Percentiles rank a stretch among this genome's conserved stretches.
Conservation (phyloP, 2,888 invertebrate genomes). For the Drosophila seclusa region DNA sequence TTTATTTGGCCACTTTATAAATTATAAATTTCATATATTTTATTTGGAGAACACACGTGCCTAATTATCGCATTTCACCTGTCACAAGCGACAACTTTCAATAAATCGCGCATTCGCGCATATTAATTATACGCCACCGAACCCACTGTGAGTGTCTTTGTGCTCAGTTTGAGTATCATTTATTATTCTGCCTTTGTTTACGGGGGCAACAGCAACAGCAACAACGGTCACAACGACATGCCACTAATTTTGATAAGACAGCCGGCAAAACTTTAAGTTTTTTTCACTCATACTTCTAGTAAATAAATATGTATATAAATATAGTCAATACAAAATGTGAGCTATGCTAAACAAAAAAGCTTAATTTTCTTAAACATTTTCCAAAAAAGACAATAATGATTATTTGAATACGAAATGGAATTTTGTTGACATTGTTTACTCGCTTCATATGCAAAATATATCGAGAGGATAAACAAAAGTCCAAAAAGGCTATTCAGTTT, state of each 20-base stretch:
- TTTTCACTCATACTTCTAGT: slow-evolving; percentile 11
- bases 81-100: slow-evolving; percentile 40
- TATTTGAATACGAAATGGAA: background rate
- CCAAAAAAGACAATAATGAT: background rate
- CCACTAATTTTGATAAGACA: slow-evolving; percentile 57
- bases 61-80: slow-evolving; percentile 34
- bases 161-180: slow-evolving; percentile 41
- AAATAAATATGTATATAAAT: background rate
- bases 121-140: slow-evolving; percentile 57
- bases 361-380: background rate
- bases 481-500: background rate
- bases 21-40: background rate
- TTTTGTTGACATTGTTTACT: too few relatives aligned
- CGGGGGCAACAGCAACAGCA: slow-evolving; percentile 37
- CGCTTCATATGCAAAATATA: background rate
- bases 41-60: background rate
- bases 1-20: slow-evolving; percentile 13
- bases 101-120: slow-evolving; percentile 36
- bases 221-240: slow-evolving; percentile 44
- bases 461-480: background rate
- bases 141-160: slow-evolving; percentile 38
- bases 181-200: slow-evolving; percentile 71
- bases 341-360: background rate
- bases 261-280: slow-evolving; percentile 21
- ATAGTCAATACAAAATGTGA: slow-evolving; percentile 16